These are phyloP conservation scores for Psylliodes chrysocephalus DNA, from an alignment of 2,888 invertebrate species.

Conservation along the genomic window DNA sequence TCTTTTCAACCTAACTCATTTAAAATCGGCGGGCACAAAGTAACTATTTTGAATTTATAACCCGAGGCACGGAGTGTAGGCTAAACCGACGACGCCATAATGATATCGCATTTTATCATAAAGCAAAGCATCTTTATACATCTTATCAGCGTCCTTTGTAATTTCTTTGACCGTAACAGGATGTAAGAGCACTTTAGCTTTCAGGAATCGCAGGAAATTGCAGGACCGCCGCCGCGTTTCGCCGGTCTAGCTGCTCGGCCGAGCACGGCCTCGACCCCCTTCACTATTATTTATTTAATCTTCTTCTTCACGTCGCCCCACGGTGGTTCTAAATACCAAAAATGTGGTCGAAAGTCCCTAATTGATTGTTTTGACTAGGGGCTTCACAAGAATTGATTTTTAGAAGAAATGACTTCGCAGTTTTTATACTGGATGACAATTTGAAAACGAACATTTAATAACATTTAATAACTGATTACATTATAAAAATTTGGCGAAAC, in stretches of 20 bases:
- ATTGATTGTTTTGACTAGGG: too few species aligned
- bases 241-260: conserved; percentile 43
- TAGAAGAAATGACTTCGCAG: too few species aligned
- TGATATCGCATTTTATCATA: conserved; percentile 51
- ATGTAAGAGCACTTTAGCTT: conserved; percentile 57
- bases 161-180: conserved; percentile 55
- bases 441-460: too few species aligned
- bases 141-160: conserved; percentile 53
- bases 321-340: too few species aligned
- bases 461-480: too few species aligned
- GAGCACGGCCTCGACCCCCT: conserved; percentile 38
- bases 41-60: conserved; percentile 24
- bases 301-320: conserved; percentile 22
- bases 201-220: conserved; percentile 57
- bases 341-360: too few species aligned
- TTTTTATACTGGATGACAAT: too few species aligned
- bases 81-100: conserved; percentile 29
- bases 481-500: too few species aligned
- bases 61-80: conserved; percentile 8
- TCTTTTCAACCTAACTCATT: conserved; percentile 22
- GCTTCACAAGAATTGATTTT: too few species aligned
- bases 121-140: conserved; percentile 51
- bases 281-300: conserved; percentile 47
- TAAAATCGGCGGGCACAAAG: conserved; percentile 9
- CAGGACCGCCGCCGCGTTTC: conserved; percentile 39